Evolutionary conservation across 30 jellyfish, hydroid and myxozoan genomes (phyloP), one percentile per base, ranked within the genome.

Genomic region (Aurelia sp.): DNA sequence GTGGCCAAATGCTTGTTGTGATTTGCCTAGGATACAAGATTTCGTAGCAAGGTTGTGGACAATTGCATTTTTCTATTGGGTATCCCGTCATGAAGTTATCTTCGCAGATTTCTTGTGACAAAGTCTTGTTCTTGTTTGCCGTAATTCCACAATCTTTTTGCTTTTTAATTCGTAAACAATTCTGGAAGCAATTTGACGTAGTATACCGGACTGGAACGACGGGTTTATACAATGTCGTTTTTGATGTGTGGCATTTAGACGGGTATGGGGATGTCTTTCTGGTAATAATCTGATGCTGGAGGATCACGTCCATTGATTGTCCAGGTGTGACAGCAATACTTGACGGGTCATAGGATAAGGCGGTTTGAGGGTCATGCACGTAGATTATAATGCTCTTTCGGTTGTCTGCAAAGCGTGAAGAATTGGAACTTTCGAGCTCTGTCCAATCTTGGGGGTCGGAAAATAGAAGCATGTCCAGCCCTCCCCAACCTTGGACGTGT

Each of bases 21-120:
- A 70, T 72, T 21, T 22, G 16, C 21, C 22, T 4, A 3, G 76
- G 80, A 70, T 67, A 82, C 21, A 33, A 8, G 24, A 68, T 63
- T 69, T 82, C 92, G 17, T 57, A 50, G 84, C 92, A 82, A 3
- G 92, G 80, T 27, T 40, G 78, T 5, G 85, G 86, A 22, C 92
- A 82, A 15, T 1, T 62, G 74, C 92, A 82, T 8, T 82, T 72
- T 7, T 75, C 80, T 2, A 69, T 47, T 4, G 91, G 91, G 4
- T 33, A 22, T 52, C 51, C 3, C 74, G 21, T 48, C 57, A n/a
- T 24, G 61, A 81, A 15, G 3, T 30, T 58, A 16, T 31, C 48
- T 62, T 52, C 81, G 81, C 91, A 81, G 48, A 9, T 13, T 0
- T 47, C n/a, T 18, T 82, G 85, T 0, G 20, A 30, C 6, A 19